phyloP scores from a whole-genome alignment of 2,797 vertebrate genomes.

The Dryobates pubescens region DNA sequence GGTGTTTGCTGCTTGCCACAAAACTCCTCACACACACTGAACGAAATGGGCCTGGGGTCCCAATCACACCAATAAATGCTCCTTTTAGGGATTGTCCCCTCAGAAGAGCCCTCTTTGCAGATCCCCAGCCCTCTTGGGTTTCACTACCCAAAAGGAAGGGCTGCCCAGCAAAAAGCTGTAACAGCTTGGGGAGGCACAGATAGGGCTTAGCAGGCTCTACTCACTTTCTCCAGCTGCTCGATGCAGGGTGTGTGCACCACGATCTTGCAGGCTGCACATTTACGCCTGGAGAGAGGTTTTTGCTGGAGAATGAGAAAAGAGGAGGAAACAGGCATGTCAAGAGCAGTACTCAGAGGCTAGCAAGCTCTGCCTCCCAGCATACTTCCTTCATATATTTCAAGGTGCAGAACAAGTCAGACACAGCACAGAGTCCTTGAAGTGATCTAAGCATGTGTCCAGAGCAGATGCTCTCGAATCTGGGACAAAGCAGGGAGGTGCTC shows the following conservation, averaged over 20 bases:
- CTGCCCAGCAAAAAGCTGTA: neutral
- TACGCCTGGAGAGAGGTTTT: constrained; percentile 90
- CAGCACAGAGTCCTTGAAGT: neutral
- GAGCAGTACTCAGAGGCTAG: neutral
- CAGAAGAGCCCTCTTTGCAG: neutral
- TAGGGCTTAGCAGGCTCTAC: constrained; percentile 6
- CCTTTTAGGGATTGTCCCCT: neutral
- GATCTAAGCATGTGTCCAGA: neutral
- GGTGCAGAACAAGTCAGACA: neutral
- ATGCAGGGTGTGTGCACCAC: constrained; percentile 92
- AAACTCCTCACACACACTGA: neutral
- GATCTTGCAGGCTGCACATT: constrained; percentile 95
- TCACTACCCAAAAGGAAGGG: neutral
- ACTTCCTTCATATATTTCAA: neutral
- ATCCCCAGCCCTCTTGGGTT: neutral
- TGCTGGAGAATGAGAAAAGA: constrained; percentile 77
- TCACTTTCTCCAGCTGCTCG: constrained; percentile 93
- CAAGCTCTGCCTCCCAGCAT: neutral
- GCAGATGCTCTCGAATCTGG: neutral
- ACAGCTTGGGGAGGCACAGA: neutral
- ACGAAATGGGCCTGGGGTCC: neutral
- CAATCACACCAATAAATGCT: neutral
- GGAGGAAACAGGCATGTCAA: neutral
- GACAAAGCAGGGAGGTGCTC: neutral
- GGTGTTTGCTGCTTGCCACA: neutral